These are phyloP conservation scores for Eriosoma lanigerum DNA, from an alignment of 1,140 invertebrate species.

Conservation along the genomic window DNA sequence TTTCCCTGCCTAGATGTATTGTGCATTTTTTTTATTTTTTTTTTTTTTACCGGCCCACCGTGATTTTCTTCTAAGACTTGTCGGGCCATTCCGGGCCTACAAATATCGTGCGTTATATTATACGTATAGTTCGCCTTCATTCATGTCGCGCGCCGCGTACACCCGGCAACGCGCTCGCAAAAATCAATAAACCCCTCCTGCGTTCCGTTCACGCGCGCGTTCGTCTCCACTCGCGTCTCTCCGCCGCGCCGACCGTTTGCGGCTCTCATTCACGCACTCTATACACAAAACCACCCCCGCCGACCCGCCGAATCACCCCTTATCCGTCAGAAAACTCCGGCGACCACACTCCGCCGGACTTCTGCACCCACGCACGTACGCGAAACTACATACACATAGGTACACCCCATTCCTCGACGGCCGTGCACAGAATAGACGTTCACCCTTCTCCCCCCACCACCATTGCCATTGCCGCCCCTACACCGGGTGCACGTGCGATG, in stretches of 20 bases:
- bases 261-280: conserved; percentile 19
- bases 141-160: not conserved
- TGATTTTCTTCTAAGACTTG: too few species aligned
- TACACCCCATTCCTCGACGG: not conserved
- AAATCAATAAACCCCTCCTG: conserved; percentile 29
- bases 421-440: not conserved
- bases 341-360: not conserved
- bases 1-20: too few species aligned
- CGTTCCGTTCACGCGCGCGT: not conserved
- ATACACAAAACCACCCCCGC: not conserved
- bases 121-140: conserved; percentile 11
- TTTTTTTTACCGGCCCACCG: too few species aligned
- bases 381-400: not conserved
- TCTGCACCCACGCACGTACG: not conserved
- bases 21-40: too few species aligned
- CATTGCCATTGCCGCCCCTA: too few species aligned
- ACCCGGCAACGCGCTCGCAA: conserved; percentile 9
- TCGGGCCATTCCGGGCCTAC: too few species aligned
- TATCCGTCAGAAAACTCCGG: not conserved
- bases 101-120: too few species aligned
- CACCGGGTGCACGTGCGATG: not conserved
- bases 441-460: too few species aligned
- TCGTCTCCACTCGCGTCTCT: not conserved
- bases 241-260: not conserved
- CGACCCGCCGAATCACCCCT: not conserved